Base-by-base conservation (phyloP, 2,113 vertebrate genomes). In the Athene cunicularia region DNA sequence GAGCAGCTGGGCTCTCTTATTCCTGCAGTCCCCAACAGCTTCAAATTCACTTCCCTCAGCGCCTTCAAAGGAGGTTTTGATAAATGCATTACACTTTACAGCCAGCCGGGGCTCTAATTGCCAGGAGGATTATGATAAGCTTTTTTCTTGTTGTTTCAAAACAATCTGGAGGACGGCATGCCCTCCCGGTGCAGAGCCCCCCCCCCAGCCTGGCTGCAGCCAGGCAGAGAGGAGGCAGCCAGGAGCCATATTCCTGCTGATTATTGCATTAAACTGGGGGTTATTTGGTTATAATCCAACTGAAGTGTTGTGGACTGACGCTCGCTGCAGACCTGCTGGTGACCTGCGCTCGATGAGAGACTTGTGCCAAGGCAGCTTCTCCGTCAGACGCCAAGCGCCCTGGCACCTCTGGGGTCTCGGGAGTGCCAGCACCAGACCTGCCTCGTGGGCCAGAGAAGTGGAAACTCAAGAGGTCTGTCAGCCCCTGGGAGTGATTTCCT, bases 101-200 rank as follows among this genome's bases (percentile, higher is more conserved):
- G 93, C 88, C 95, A 95, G 95, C 76, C 91, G 84, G 79, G 88
- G 83, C 95, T 96, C 83, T 97, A 96, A 97, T 96, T 96, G 93
- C 97, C 95, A 91, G 90, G 86, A 95, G 90, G 95, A 95, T 96
- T 96, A 96, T 3, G 95, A 97, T 95, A 96, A 97, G 95, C 86
- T 88, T 94, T 95, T 92, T 97, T 88, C 74, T 80, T 68, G 80
- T 97, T 97, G 96, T 95, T 97, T 96, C 87, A 92, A 96, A 96
- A 95, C 87, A 93, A 79, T 94, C 94, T 72, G 90, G 92, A 95
- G 94, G 82, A 79, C 63, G 11, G 47, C 43, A 2, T 94, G 86
- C 79, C 71, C 80, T 95, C 92, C 83, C 0, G 1, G 9, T 35
- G 62, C 74, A 35, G 33, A 60, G 55, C 14, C 3, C 32, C 45